phyloP scores from a whole-genome alignment of 1,140 invertebrate genomes.

The Cephus cinctus region DNA sequence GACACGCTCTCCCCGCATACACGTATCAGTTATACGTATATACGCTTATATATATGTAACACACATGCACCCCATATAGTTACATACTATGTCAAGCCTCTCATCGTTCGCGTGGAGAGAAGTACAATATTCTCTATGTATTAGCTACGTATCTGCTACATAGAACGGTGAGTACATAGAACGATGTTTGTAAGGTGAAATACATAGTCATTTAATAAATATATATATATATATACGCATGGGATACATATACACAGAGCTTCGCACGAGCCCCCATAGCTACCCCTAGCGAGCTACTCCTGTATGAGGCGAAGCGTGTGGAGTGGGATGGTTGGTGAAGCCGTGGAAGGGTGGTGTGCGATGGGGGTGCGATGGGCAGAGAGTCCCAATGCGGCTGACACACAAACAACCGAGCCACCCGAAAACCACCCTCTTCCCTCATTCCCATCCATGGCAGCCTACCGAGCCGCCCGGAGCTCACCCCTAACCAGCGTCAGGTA shows the following conservation, averaged over 20 bases:
- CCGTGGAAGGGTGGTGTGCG: no score
- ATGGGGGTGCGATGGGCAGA: slow-evolving; percentile 22
- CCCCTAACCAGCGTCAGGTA: slow-evolving; percentile 28
- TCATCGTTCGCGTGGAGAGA: slow-evolving; percentile 22
- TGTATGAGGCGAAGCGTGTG: slow-evolving; percentile 16
- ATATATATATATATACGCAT: not conserved
- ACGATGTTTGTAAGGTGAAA: slow-evolving; percentile 37
- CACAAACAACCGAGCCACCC: slow-evolving; percentile 47
- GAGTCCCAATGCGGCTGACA: slow-evolving; percentile 48
- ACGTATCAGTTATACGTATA: no score
- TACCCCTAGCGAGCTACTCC: slow-evolving; percentile 10
- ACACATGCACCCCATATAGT: no score
- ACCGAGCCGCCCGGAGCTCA: slow-evolving; percentile 23
- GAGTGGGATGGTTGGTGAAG: slow-evolving; percentile 19
- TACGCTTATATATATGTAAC: no score
- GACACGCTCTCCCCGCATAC: slow-evolving; percentile 5
- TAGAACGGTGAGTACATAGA: slow-evolving; percentile 22
- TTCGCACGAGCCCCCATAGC: slow-evolving; percentile 5
- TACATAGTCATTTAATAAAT: slow-evolving; percentile 12
- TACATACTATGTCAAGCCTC: no score
- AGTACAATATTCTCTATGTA: slow-evolving; percentile 41
- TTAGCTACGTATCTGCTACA: slow-evolving; percentile 40
- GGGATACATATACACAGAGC: slow-evolving; percentile 2
- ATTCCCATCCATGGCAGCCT: slow-evolving; percentile 15
- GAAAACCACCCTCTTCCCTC: slow-evolving; percentile 19